A percentile compares a stretch with the other conserved stretches of the same genome.
Conservation (phyloP, 2,113 vertebrate genomes). For the Tragelaphus scriptus region DNA sequence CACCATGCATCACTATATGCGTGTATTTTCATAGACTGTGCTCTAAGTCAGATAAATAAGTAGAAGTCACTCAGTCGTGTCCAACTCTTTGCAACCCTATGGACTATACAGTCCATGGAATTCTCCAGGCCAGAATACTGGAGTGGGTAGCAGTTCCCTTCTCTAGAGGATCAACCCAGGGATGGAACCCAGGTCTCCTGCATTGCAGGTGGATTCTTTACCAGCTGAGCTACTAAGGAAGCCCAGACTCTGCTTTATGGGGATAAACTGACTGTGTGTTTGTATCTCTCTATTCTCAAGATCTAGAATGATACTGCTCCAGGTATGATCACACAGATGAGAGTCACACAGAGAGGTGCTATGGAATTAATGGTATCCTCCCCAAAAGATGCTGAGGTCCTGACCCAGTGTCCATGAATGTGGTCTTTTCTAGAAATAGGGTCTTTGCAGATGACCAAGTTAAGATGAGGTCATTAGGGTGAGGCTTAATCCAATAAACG, state of each 20-base stretch:
- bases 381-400: neutral
- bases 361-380: neutral
- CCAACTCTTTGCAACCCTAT: neutral
- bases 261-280: neutral
- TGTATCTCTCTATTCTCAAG: neutral
- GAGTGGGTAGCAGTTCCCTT: neutral
- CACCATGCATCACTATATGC: fast-evolving
- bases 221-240: neutral
- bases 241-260: neutral
- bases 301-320: neutral
- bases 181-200: neutral
- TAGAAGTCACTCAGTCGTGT: neutral
- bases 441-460: neutral
- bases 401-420: neutral
- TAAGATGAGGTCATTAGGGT: neutral
- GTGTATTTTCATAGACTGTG: neutral
- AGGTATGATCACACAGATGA: neutral
- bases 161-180: neutral
- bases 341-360: neutral
- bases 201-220: neutral
- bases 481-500: neutral
- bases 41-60: neutral
- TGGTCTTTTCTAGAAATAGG: neutral
- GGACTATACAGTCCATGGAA: neutral
- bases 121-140: neutral